Percentiles rank a stretch among this genome's conserved stretches.
Conservation (phyloP, 2,113 vertebrate genomes). For the Pangasianodon hypophthalmus region DNA sequence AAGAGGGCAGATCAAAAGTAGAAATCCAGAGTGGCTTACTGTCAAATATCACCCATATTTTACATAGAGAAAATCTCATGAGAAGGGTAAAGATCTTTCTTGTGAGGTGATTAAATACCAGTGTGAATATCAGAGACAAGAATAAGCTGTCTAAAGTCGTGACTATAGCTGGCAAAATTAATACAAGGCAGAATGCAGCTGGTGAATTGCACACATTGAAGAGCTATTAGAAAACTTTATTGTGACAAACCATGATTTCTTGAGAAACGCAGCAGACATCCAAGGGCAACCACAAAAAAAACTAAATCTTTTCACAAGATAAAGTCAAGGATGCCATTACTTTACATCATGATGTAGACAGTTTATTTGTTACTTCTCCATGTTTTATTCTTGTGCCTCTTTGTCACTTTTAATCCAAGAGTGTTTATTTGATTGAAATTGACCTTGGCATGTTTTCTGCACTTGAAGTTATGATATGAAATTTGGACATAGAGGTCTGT, state of each 20-base stretch:
- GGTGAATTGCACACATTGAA: neutral
- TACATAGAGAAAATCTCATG: slow-evolving; percentile 4
- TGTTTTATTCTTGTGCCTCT: neutral
- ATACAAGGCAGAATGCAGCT: slow-evolving; percentile 7
- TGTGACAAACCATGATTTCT: neutral
- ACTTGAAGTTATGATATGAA: neutral
- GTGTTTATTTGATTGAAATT: neutral
- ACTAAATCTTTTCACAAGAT: neutral
- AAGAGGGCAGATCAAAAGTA: slow-evolving; percentile 24
- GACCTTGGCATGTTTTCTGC: neutral
- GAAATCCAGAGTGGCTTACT: slow-evolving; percentile 29
- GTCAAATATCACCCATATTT: slow-evolving; percentile 32
- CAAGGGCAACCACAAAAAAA: slow-evolving; percentile 16
- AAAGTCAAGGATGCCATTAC: neutral
- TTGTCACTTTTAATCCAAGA: neutral
- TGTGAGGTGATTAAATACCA: slow-evolving; percentile 22
- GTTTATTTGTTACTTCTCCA: neutral
- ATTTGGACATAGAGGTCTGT: neutral
- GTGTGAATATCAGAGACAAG: slow-evolving; percentile 27
- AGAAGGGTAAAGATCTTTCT: slow-evolving; percentile 14
- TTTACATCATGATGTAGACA: neutral
- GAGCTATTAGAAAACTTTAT: slow-evolving; percentile 14
- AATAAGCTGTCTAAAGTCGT: slow-evolving; percentile 27
- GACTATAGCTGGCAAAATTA: slow-evolving; percentile 25
- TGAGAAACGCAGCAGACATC: neutral